phyloP scores from a whole-genome alignment of 1,140 invertebrate species.

The Diachasmimorpha longicaudata region DNA sequence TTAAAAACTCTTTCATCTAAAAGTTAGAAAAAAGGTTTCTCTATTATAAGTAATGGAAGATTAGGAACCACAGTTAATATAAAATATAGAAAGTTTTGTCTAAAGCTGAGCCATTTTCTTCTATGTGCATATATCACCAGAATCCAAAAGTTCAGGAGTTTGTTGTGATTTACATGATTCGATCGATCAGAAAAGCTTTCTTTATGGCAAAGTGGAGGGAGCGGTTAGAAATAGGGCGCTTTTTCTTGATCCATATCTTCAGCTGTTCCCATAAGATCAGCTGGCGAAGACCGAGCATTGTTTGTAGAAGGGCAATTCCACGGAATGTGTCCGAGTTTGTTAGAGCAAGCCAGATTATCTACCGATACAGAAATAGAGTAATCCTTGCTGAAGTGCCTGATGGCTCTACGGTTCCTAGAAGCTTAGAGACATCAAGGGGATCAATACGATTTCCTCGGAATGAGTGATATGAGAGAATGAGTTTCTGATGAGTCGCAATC shows the following conservation, averaged over 20 bases:
- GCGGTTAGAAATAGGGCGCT: background rate
- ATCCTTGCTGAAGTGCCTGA: background rate
- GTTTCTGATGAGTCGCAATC: too few species aligned
- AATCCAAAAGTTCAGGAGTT: background rate
- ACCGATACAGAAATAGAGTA: background rate
- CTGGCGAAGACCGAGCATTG: background rate
- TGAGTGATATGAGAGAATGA: too few species aligned
- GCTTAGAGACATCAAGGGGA: background rate
- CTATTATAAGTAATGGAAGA: too few species aligned
- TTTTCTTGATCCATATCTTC: background rate
- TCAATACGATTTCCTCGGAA: too few species aligned
- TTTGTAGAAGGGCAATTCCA: background rate
- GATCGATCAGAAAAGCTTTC: too few species aligned
- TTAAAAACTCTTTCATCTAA: too few species aligned
- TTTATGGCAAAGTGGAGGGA: too few species aligned
- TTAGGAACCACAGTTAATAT: too few species aligned
- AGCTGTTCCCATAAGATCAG: background rate
- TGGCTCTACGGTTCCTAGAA: background rate
- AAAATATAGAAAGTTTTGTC: too few species aligned
- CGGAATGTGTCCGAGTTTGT: background rate
- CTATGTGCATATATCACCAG: background rate
- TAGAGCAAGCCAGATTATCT: background rate
- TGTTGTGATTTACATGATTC: background rate
- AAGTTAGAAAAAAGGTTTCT: too few species aligned
- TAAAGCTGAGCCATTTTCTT: too few species aligned